Conservation (phyloP, 2,797 vertebrate genomes). For the Champsocephalus esox region DNA sequence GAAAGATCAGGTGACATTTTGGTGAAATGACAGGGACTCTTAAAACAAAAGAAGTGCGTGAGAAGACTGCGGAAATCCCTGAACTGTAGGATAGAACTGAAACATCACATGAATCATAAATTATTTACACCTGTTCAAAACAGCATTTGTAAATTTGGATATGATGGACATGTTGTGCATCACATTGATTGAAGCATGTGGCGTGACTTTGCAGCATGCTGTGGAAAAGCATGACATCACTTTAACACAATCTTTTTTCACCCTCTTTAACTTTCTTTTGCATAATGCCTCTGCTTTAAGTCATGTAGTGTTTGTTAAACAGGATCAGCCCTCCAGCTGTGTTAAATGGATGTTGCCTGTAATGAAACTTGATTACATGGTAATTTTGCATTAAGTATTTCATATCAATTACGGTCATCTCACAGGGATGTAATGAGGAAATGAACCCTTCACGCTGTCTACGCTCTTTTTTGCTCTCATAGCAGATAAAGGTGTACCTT, state of each 20-base stretch:
- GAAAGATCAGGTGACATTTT: constrained; percentile 41
- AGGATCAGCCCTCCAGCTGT: constrained; percentile 10
- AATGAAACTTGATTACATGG: constrained; percentile 18
- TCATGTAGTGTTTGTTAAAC: constrained; percentile 27
- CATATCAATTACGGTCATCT: constrained; percentile 7
- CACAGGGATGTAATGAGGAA: constrained; percentile 3
- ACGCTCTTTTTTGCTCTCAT: neutral
- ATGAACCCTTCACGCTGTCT: neutral
- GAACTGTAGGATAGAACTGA: constrained; percentile 22
- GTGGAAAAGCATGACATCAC: neutral
- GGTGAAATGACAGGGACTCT: constrained; percentile 32
- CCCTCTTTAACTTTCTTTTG: constrained; percentile 27
- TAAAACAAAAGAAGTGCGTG: constrained; percentile 44
- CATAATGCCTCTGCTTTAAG: constrained; percentile 30
- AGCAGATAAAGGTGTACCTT: constrained; percentile 1
- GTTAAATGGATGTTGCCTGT: constrained; percentile 36
- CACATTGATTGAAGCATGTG: constrained; percentile 2
- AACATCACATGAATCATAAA: constrained; percentile 27
- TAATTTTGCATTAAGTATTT: constrained; percentile 18
- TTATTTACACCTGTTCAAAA: constrained; percentile 35
- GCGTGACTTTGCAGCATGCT: constrained; percentile 2
- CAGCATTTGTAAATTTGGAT: constrained; percentile 6
- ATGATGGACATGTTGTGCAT: constrained; percentile 1
- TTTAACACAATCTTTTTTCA: neutral
- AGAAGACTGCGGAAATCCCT: constrained; percentile 31